A percentile compares a stretch with the other conserved stretches of the same genome.
These are phyloP conservation scores for Lipophrys pholis DNA, from an alignment of 2,113 vertebrate species.

Conservation along the genomic window DNA sequence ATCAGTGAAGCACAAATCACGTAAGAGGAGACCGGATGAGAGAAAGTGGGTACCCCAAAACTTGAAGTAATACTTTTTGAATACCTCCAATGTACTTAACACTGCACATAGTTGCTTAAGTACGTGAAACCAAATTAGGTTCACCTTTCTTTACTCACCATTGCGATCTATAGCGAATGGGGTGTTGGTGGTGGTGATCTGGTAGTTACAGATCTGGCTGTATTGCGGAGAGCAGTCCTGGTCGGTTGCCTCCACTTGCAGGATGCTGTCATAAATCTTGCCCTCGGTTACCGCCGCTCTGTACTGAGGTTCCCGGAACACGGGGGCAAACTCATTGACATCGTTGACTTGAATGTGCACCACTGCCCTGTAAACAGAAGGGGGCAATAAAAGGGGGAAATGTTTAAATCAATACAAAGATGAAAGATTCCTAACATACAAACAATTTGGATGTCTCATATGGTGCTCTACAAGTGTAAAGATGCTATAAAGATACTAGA, in stretches of 20 bases:
- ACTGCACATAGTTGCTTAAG: neutral
- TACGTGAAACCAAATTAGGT: too few species aligned
- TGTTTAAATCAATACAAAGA: too few species aligned
- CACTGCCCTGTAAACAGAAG: conserved; percentile 86
- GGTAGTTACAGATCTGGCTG: conserved; percentile 98
- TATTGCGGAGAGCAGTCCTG: conserved; percentile 97
- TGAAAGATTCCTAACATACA: too few species aligned
- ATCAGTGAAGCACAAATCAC: conserved; percentile 3
- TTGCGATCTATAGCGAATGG: conserved; percentile 98
- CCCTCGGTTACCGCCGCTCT: conserved; percentile 90
- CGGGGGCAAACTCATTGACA: conserved; percentile 94
- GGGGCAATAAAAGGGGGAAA: neutral
- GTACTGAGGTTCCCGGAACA: conserved; percentile 91
- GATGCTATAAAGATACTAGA: too few species aligned
- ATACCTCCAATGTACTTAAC: neutral
- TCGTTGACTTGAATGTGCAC: conserved; percentile 98
- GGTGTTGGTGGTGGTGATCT: conserved; percentile 89
- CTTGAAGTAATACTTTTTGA: neutral
- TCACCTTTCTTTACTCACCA: conserved; percentile 85
- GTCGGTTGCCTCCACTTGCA: conserved; percentile 95
- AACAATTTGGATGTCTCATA: too few species aligned
- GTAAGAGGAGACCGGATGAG: neutral
- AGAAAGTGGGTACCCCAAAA: neutral
- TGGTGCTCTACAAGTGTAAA: too few species aligned
- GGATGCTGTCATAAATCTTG: conserved; percentile 95